A percentile compares a stretch with the other conserved stretches of the same genome.
These are phyloP conservation scores for Psittacula derbiana DNA, from an alignment of 2,797 vertebrate species.

Conservation along the genomic window DNA sequence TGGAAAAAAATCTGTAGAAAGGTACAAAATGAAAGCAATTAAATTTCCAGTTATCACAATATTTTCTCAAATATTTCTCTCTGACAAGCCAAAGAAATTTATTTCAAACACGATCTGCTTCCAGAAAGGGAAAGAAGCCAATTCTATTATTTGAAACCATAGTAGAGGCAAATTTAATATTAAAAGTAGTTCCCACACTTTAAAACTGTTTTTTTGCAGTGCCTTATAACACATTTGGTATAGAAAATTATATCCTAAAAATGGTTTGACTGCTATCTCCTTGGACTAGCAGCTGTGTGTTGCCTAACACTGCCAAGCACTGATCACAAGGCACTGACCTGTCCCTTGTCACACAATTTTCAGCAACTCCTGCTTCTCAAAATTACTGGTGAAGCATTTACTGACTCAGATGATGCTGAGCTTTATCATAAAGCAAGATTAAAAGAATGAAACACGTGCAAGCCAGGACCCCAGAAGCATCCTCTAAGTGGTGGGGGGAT, in stretches of 20 bases:
- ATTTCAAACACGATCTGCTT: background rate
- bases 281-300: background rate
- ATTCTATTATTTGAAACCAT: background rate
- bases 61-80: constrained; percentile 23
- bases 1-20: constrained; percentile 21
- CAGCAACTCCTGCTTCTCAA: background rate
- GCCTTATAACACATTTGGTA: background rate
- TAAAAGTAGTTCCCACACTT: background rate
- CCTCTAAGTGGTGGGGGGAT: background rate
- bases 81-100: background rate
- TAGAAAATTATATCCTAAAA: background rate
- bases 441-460: background rate
- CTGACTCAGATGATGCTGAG: background rate
- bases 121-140: background rate
- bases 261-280: background rate
- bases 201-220: background rate
- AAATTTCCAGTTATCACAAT: constrained; percentile 42
- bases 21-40: constrained; percentile 29
- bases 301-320: background rate
- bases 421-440: background rate
- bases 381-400: background rate
- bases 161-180: background rate
- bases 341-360: background rate
- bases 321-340: background rate
- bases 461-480: background rate